Evolutionary conservation across 2,113 vertebrate species (phyloP).

Genomic region (Athene noctua): DNA sequence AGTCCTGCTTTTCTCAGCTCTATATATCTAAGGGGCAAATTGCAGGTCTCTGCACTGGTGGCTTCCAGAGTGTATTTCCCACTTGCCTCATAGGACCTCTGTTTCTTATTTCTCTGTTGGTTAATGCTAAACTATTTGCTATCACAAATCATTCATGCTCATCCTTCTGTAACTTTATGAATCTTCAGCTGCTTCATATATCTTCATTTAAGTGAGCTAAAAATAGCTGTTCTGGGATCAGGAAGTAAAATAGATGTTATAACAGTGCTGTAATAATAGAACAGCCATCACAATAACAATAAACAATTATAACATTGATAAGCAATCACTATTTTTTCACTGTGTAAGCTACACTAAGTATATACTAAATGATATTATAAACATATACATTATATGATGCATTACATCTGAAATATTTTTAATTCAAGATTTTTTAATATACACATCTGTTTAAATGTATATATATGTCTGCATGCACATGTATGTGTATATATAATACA

Average conservation of each 20-base stretch:
- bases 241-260: background rate
- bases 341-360: background rate
- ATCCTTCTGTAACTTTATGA: slow-evolving; percentile 57
- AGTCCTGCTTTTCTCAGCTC: background rate
- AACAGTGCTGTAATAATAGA: background rate
- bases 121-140: slow-evolving; percentile 41
- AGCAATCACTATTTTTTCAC: background rate
- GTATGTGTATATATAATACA: background rate
- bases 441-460: background rate
- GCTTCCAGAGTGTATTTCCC: background rate
- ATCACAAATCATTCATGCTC: slow-evolving; percentile 26
- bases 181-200: slow-evolving; percentile 55
- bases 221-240: slow-evolving; percentile 30
- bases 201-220: slow-evolving; percentile 52
- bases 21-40: background rate
- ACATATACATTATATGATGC: background rate
- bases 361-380: background rate
- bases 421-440: background rate
- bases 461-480: background rate
- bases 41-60: background rate
- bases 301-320: background rate
- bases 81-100: background rate
- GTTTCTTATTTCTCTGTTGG: slow-evolving; percentile 44
- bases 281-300: background rate
- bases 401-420: background rate